Percentiles rank a stretch among this genome's conserved stretches.
Evolutionary conservation across 2,113 vertebrate genomes (phyloP).

Genomic region (Syrmaticus mikado): DNA sequence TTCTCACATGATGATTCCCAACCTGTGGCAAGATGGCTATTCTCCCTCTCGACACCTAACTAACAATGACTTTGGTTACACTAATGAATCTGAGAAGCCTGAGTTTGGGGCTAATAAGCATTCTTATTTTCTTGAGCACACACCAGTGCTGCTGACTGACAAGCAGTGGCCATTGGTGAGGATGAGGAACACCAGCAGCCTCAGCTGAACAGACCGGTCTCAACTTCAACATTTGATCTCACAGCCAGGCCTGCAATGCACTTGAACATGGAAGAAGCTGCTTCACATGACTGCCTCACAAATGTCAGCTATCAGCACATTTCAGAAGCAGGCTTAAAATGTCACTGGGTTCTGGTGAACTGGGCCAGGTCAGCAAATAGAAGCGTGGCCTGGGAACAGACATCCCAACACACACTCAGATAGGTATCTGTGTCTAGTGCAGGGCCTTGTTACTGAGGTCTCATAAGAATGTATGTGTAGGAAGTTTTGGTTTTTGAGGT

Average conservation of each 20-base stretch:
- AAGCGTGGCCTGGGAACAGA: not conserved
- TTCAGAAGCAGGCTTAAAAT: not conserved
- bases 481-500: not conserved
- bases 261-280: not conserved
- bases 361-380: not conserved
- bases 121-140: not conserved
- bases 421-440: rapidly evolving
- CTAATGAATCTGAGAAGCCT: not conserved
- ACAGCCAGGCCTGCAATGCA: not conserved
- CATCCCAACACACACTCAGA: not conserved
- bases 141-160: not conserved
- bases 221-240: not conserved
- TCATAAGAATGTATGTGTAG: not conserved
- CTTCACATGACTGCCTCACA: not conserved
- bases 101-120: not conserved
- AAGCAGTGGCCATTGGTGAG: not conserved
- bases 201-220: not conserved
- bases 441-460: not conserved
- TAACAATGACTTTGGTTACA: not conserved
- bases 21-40: not conserved
- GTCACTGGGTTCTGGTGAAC: not conserved
- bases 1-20: not conserved
- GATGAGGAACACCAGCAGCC: not conserved
- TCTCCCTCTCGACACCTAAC: not conserved
- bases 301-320: not conserved